Base-by-base conservation (phyloP, 2,797 vertebrate species). In the Leptoclinus maculatus region DNA sequence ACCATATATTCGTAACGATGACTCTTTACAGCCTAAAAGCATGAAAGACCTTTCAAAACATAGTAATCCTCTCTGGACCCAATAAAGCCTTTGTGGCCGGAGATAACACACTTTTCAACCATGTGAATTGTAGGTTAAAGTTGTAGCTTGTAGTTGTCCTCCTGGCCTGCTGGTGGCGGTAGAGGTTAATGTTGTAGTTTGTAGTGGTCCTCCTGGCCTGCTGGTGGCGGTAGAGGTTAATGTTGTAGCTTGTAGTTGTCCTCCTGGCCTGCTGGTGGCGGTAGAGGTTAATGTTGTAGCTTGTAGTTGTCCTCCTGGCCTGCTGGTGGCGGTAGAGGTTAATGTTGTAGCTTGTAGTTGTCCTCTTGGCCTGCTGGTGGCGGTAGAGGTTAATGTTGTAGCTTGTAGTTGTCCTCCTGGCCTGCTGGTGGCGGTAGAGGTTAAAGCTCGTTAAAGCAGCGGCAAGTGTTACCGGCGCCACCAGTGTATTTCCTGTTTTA, bases 241-340 rank as follows among this genome's bases (percentile, higher is more conserved):
- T n/a, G 29, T 29, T 4, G 4, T 29, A 29, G 38, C 60, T 1
- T 80, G 79, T 1, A 82, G 77, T 87, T 87, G 11, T 0, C 71
- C 75, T 87, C 78, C 87, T 3, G 51, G 7, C 87, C 91, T 81
- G 83, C 58, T 1, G 89, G 90, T 0, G 91, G 90, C 91, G 36
- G 3, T 51, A 12, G 3, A 9, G n/a, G 3, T 5, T 0, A 16
- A 1, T n/a, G 32, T 32, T 32, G 32, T 34, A 7, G 32, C 32
- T 32, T 32, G 32, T 32, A 32, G 32, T 32, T 32, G 6, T 32
- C 32, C 5, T 32, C 32, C 32, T 32, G 32, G 32, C 32, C 32
- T 32, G 6, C 32, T 32, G 32, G 41, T 43, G 13, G 16, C 91
- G 36, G 3, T 49, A 11, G 2, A 32, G 32, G 32, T 32, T 32